phyloP scores from a whole-genome alignment of 1,140 invertebrate genomes.

The Vanessa tameamea region DNA sequence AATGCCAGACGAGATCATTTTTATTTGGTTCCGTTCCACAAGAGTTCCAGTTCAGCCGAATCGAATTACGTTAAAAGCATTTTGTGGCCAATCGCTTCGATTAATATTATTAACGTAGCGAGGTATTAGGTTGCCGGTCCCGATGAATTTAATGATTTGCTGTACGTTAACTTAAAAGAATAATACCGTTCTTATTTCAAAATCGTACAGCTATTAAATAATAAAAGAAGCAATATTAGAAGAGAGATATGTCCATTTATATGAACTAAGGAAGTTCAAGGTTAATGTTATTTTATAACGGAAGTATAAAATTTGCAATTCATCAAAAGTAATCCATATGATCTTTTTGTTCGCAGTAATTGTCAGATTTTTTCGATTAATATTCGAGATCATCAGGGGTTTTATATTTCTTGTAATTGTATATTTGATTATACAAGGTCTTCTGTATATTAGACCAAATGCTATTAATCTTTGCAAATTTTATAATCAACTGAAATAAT shows the following conservation, averaged over 20 bases:
- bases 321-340: constrained; percentile 8
- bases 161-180: constrained; percentile 8
- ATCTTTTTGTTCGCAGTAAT: constrained; percentile 6
- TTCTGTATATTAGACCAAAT: no score
- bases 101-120: constrained; percentile 68
- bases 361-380: not conserved
- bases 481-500: not conserved
- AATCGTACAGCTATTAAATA: not conserved
- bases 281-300: constrained; percentile 25
- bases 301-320: constrained; percentile 20
- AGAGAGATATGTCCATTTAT: not conserved
- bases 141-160: constrained; percentile 41
- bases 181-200: not conserved
- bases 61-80: constrained; percentile 77
- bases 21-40: constrained; percentile 61
- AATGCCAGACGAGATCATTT: constrained; percentile 49
- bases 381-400: not conserved
- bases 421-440: not conserved
- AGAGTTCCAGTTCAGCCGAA: constrained; percentile 70
- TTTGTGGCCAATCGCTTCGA: constrained; percentile 73
- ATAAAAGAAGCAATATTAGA: not conserved
- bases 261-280: constrained; percentile 47
- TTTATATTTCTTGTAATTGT: not conserved
- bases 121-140: constrained; percentile 60
- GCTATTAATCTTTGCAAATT: not conserved